Evolutionary conservation across 2,113 vertebrate genomes (phyloP).

Genomic region (Malurus melanocephalus): DNA sequence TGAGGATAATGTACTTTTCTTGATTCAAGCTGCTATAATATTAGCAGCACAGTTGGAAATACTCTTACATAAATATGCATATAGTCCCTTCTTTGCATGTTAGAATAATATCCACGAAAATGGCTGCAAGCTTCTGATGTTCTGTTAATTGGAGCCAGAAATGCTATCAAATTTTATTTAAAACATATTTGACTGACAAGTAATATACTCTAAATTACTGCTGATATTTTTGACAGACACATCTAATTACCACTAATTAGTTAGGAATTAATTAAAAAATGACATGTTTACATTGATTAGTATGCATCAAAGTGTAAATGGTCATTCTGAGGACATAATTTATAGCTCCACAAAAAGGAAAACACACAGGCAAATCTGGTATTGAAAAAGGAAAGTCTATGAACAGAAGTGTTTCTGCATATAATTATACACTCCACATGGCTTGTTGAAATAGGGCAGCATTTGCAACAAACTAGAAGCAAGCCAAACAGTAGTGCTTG

Average conservation of each 20-base stretch:
- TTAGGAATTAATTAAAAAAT: slow-evolving; percentile 36
- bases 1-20: neutral
- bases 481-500: neutral
- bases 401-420: neutral
- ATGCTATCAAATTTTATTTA: neutral
- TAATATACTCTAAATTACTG: neutral
- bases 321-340: slow-evolving; percentile 31
- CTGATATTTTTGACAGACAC: slow-evolving; percentile 25
- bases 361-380: neutral
- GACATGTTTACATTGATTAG: slow-evolving; percentile 2
- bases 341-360: neutral
- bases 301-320: slow-evolving; percentile 14
- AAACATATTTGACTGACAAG: slow-evolving; percentile 29
- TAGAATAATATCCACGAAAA: neutral
- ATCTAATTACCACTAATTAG: slow-evolving; percentile 39
- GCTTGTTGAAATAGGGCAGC: neutral
- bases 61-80: neutral
- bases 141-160: slow-evolving; percentile 17
- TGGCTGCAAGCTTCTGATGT: neutral
- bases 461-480: neutral
- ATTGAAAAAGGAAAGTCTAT: neutral
- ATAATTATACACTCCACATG: neutral
- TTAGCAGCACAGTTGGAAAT: neutral
- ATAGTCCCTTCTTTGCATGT: neutral
- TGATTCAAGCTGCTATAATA: neutral